Evolutionary conservation across 2,888 invertebrate genomes (phyloP).

Genomic region (Mythimna impura): DNA sequence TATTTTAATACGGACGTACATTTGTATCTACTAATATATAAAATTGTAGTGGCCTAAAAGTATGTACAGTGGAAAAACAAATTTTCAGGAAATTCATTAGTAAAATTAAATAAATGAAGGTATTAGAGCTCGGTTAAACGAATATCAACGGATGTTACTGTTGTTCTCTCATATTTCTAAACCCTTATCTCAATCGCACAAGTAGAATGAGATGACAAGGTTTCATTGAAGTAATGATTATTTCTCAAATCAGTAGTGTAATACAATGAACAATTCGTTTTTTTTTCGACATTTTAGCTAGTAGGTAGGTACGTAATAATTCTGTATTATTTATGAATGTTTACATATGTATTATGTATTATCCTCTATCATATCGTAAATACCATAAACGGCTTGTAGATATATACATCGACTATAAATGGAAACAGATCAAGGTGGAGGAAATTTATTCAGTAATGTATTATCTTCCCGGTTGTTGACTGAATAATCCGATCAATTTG

Average conservation of each 20-base stretch:
- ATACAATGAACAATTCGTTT: background rate
- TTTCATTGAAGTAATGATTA: background rate
- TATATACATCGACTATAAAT: slow-evolving; percentile 70
- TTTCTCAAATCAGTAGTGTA: background rate
- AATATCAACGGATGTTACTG: background rate
- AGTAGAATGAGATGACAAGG: no score
- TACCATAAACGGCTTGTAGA: slow-evolving; percentile 54
- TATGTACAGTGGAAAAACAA: background rate
- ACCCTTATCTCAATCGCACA: no score
- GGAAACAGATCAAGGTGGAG: slow-evolving; percentile 81
- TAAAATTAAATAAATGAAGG: no score
- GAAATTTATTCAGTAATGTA: slow-evolving; percentile 75
- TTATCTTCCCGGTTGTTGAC: slow-evolving; percentile 75
- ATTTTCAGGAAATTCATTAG: background rate
- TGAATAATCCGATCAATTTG: slow-evolving; percentile 80
- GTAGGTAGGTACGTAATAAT: slow-evolving; percentile 9
- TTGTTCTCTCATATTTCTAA: background rate
- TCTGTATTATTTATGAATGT: slow-evolving; percentile 42
- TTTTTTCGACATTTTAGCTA: background rate
- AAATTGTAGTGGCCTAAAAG: slow-evolving; percentile 1
- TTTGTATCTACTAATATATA: slow-evolving; percentile 5
- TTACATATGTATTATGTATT: slow-evolving; percentile 49
- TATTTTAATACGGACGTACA: slow-evolving; percentile 17
- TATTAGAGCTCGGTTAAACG: background rate
- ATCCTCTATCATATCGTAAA: slow-evolving; percentile 52